Percentiles rank a stretch among this genome's conserved stretches.
These are phyloP conservation scores for Echiichthys vipera DNA, from an alignment of 2,797 vertebrate genomes.

Conservation along the genomic window DNA sequence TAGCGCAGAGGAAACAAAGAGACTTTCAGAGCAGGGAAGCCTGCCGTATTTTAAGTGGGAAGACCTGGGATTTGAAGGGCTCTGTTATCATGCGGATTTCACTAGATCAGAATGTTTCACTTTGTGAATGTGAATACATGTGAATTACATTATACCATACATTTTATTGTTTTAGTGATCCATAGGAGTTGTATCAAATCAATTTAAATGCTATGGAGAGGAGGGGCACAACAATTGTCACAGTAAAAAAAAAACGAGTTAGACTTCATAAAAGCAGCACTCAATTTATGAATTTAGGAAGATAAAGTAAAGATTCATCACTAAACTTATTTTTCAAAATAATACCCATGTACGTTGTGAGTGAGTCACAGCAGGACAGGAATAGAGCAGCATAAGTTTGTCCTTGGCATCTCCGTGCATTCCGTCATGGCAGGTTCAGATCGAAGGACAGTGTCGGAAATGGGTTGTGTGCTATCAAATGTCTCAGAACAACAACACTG, in stretches of 20 bases:
- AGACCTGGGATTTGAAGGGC: background rate
- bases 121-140: background rate
- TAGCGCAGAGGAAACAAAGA: conserved; percentile 54
- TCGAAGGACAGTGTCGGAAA: conserved; percentile 24
- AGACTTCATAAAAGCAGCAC: background rate
- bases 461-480: conserved; percentile 53
- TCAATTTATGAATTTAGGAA: background rate
- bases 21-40: conserved; percentile 48
- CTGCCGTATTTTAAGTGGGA: conserved; percentile 9
- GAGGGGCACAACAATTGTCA: background rate
- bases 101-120: background rate
- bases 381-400: conserved; percentile 58
- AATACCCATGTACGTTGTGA: conserved; percentile 12
- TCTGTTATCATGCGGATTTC: background rate
- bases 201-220: background rate
- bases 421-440: conserved; percentile 36
- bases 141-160: background rate
- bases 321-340: background rate
- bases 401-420: conserved; percentile 48
- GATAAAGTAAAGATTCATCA: background rate
- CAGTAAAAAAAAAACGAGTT: background rate
- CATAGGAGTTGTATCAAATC: background rate
- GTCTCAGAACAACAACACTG: conserved; percentile 52
- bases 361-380: conserved; percentile 25
- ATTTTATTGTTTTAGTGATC: background rate